Evolutionary conservation across 2,113 vertebrate species (phyloP), one percentile per base, ranked within the genome.

Genomic region (Sardina pilchardus): DNA sequence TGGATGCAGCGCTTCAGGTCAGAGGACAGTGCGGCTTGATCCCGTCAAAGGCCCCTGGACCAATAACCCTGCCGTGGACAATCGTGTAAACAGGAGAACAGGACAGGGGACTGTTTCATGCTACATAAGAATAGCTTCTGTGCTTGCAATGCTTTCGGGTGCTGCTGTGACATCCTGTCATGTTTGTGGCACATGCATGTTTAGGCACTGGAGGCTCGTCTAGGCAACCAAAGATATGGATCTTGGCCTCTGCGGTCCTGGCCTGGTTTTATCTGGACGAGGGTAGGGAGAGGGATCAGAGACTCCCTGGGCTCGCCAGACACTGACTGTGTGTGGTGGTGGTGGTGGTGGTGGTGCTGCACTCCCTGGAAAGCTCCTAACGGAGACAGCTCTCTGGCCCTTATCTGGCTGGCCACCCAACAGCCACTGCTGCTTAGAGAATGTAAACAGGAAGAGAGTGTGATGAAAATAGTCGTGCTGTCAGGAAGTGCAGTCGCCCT

Each of bases 381-480:
- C 81, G 45, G 50, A 26, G 80, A 44, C 71, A 45, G 59, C 12
- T 50, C n/a, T 47, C 47, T 44, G 42, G 9, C 50, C 45, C 84
- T 85, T 86, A 88, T 88, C 80, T 45, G 67, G 44, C 67, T 34
- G 53, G 56, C 56, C 85, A 86, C 87, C 50, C 86, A 63, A 34
- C 39, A 81, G 59, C 81, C 81, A 83, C 75, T 71, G 24, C 81
- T 43, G 87, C 75, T 67, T 67, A 30, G 81, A 81, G 83, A 89
- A 89, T 83, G 81, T 91, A 89, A 91, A 91, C 90, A 91, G 90
- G 90, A 91, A 91, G 83, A 67, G 83, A 75, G 71, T 82, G 53
- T 45, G 87, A 85, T 89, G 89, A 91, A 90, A 89, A 91, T 86
- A 90, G 84, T 53, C 16, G 80, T 30, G 10, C 36, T 82, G 86